These are phyloP conservation scores for Falco columbarius DNA, from an alignment of 2,797 vertebrate species.

Conservation along the genomic window DNA sequence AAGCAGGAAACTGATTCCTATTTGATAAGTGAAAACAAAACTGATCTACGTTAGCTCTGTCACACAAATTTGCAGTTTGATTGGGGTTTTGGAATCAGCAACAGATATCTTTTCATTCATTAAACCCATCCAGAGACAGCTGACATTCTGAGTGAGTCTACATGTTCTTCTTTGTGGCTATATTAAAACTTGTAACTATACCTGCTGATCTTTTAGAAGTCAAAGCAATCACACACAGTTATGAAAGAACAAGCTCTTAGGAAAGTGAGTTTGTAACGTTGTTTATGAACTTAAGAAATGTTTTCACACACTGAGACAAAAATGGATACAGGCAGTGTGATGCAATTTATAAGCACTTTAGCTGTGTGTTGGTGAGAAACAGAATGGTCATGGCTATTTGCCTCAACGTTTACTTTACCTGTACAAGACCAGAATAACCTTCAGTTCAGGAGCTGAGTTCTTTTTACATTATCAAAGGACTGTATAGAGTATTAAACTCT, in stretches of 20 bases:
- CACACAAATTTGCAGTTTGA: background rate
- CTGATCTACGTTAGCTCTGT: background rate
- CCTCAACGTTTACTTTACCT: background rate
- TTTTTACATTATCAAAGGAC: background rate
- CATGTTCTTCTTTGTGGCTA: background rate
- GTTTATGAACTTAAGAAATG: background rate
- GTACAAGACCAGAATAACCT: background rate
- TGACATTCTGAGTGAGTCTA: background rate
- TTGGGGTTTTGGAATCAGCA: background rate
- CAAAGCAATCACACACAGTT: background rate
- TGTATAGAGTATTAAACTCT: background rate
- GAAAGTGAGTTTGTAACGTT: background rate
- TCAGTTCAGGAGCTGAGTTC: background rate
- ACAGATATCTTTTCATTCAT: background rate
- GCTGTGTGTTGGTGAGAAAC: background rate
- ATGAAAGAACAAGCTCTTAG: background rate
- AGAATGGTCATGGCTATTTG: background rate
- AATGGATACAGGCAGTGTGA: background rate
- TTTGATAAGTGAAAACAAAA: background rate
- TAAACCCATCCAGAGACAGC: background rate
- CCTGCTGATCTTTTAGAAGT: background rate
- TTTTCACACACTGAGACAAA: background rate
- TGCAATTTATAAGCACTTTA: rapidly evolving
- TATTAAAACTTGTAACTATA: background rate
- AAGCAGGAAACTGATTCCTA: background rate